These are phyloP conservation scores for Garrulus glandarius DNA, from an alignment of 2,797 vertebrate genomes.

Conservation along the genomic window DNA sequence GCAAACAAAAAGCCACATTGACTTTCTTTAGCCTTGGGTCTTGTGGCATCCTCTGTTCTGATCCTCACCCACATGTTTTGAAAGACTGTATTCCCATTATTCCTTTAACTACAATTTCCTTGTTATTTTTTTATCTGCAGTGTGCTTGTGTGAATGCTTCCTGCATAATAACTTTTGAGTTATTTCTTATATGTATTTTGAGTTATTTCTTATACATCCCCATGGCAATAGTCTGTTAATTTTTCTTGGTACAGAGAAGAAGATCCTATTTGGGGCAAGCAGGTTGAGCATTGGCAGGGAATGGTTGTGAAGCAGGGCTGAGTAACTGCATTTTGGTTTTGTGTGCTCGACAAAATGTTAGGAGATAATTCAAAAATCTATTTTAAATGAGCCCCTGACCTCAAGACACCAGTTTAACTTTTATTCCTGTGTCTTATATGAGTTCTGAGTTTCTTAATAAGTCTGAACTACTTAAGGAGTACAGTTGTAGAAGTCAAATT, in stretches of 20 bases:
- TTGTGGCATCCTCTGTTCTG: neutral
- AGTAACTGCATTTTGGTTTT: neutral
- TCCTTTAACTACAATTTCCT: neutral
- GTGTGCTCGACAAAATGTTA: neutral
- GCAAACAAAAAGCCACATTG: neutral
- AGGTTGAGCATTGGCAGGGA: neutral
- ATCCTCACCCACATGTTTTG: neutral
- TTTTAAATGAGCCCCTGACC: neutral
- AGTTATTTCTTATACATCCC: no score
- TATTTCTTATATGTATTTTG: neutral
- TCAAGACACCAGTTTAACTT: neutral
- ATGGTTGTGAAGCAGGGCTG: rapidly evolving
- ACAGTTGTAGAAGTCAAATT: neutral
- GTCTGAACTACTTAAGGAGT: neutral
- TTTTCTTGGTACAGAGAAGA: neutral
- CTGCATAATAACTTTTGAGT: neutral
- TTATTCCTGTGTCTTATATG: neutral
- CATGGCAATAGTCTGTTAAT: neutral
- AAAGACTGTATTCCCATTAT: neutral
- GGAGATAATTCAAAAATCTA: neutral
- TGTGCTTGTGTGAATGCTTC: neutral
- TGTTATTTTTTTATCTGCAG: neutral
- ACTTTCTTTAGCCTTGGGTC: neutral
- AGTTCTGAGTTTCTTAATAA: neutral
- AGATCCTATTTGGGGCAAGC: neutral